Evolutionary conservation across 2,888 invertebrate species (phyloP), one percentile per base, ranked within the genome.

Genomic region (Chrysolina oricalcia): DNA sequence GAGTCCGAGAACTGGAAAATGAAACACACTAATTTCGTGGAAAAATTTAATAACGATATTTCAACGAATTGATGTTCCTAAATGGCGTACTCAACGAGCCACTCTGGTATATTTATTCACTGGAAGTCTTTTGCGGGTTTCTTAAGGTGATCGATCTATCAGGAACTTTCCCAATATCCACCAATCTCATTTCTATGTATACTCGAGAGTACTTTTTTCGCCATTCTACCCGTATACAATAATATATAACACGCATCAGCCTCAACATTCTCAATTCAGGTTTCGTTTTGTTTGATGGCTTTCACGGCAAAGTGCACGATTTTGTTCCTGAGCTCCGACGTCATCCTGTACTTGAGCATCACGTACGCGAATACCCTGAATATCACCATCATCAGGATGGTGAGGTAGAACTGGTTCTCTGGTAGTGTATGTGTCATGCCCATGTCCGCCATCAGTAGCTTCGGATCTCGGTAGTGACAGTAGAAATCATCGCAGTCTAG

Each of bases 401-500:
- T 76, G 35, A 94, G 88, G 0, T 90, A 91, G 40, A 94, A 89
- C 86, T 94, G 93, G 0, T 91, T 83, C 50, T 87, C 84, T 76
- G 91, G 92, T 46, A 76, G 64, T 19, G 73, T 74, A 5, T 73
- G 73, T 13, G 85, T 87, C 91, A 93, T 91, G 77, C 94, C 94
- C 79, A 95, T 85, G 84, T 94, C 93, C 71, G 92, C 88, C 56
- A 95, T 88, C 27, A 95, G 89, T 21, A 73, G 19, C 10, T 76
- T 62, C 2, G 76, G 46, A 62, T 76, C 35, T 67, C 87, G 87
- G 82, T 90, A 91, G 80, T 90, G 90, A 62, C 93, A 90, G 85
- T 93, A 93, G 0, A 91, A 81, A 76, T 90, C 90, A 0, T 90
- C 89, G 83, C 95, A 95, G 9, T 92, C 90, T 89, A 95, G 89